Conservation (phyloP, 1,140 invertebrate species). For the Thaumetopoea pityocampa region DNA sequence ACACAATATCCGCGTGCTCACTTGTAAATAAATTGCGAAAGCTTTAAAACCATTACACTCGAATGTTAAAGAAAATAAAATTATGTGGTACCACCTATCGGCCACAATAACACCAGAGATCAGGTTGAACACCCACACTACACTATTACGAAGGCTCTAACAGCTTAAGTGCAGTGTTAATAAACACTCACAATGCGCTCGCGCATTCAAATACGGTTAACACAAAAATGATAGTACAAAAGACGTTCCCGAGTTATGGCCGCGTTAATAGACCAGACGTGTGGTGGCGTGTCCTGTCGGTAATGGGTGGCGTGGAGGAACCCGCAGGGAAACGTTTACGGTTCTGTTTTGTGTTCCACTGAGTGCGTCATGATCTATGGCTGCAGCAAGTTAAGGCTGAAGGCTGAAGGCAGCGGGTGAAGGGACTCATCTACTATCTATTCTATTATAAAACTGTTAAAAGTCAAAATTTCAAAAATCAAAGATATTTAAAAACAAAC, state of each 20-base stretch:
- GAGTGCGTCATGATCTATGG: too few species aligned
- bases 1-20: too few species aligned
- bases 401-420: too few species aligned
- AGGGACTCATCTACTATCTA: too few species aligned
- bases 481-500: too few species aligned
- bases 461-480: too few species aligned
- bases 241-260: conserved; percentile 32
- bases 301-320: conserved; percentile 17
- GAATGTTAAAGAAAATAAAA: not conserved
- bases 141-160: conserved; percentile 34
- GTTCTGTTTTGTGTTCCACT: too few species aligned
- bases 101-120: conserved; percentile 9
- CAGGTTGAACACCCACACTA: conserved; percentile 26
- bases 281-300: conserved; percentile 20
- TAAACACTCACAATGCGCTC: conserved; percentile 23
- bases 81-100: not conserved
- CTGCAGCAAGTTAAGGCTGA: too few species aligned
- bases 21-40: too few species aligned
- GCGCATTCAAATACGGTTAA: conserved; percentile 30
- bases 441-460: too few species aligned
- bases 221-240: conserved; percentile 35
- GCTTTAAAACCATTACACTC: not conserved
- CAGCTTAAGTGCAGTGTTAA: conserved; percentile 48
- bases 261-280: conserved; percentile 34
- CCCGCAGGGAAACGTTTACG: not conserved